Percentiles rank a stretch among this genome's conserved stretches.
Conservation (phyloP, 1,140 invertebrate genomes). For the Drosophila micromelanica region DNA sequence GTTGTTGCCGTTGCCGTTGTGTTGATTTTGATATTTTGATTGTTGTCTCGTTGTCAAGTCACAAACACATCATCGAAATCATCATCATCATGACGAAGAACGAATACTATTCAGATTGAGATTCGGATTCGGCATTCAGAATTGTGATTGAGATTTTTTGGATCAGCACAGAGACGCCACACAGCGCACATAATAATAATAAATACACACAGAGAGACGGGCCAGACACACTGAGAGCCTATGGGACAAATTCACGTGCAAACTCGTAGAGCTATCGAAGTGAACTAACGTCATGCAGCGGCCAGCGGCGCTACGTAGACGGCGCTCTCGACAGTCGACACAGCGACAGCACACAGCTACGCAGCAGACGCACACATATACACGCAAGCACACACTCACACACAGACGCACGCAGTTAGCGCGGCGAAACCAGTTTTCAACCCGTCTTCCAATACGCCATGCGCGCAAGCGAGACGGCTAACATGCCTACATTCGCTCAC, state of each 20-base stretch:
- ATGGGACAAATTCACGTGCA: conserved; percentile 81
- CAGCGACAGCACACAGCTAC: conserved; percentile 29
- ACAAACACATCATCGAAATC: neutral
- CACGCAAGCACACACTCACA: neutral
- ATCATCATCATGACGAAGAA: neutral
- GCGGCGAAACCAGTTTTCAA: conserved; percentile 64
- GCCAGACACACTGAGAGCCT: conserved; percentile 51
- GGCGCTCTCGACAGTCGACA: conserved; percentile 59
- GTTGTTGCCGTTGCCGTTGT: neutral
- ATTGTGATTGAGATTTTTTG: conserved; percentile 26
- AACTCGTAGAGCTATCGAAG: conserved; percentile 85
- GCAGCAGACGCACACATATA: conserved; percentile 20
- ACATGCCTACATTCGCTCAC: neutral
- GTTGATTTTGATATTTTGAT: neutral
- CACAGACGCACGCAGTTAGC: neutral
- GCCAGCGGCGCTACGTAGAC: conserved; percentile 79
- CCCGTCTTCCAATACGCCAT: conserved; percentile 43
- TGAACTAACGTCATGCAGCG: conserved; percentile 84
- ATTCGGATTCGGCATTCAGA: conserved; percentile 20
- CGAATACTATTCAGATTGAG: conserved; percentile 3
- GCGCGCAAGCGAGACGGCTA: conserved; percentile 33
- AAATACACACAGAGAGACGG: conserved; percentile 49
- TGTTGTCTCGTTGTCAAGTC: conserved; percentile 17
- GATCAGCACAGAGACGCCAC: conserved; percentile 11
- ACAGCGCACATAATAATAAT: conserved; percentile 39